Base-by-base conservation (phyloP, 2,888 invertebrate species). In the Linnaemya vulpina region DNA sequence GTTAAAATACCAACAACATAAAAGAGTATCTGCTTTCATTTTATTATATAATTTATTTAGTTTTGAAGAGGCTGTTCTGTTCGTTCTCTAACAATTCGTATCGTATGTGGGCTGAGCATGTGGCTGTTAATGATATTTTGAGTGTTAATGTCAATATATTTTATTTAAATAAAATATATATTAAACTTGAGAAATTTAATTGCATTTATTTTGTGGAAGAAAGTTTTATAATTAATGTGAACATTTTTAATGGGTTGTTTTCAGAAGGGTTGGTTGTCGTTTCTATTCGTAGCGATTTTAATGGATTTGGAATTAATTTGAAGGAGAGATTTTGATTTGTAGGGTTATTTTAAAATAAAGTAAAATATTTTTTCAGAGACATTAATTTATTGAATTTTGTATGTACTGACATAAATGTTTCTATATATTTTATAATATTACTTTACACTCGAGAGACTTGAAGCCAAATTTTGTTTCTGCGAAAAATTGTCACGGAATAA, bases 71-170 rank as follows among this genome's bases (percentile, higher is more conserved):
- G 35, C 53, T 30, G 25, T 51, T 46, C n/a, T 7, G 43, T 51
- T 75, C 40, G 17, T 51, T 67, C 51, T 76, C 13, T 82, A 49
- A 30, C 53, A 67, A 60, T 20, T 67, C 10, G 35, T 25, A 17
- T 30, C 3, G 62, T 38, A 83, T 75, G 79, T 79, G 75, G 79
- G 82, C 68, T 68, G 13, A 53, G 35, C 40, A 38, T 40, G 40
- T 79, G 58, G 22, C 53, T 79, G 74, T 78, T 83, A 79, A 63
- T 79, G 63, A 63, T 73, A 79, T 84, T 84, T 79, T 79, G 75
- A 84, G 71, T 84, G 84, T 79, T 84, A 79, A 84, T 84, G 84
- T 79, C 84, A 84, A 75, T 65, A 58, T 43, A 65, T 22, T 68
- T 58, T 17, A 62, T 30, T 43, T 22, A 46, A 65, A 22, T n/a